Evolutionary conservation across 1,140 invertebrate species (phyloP), one percentile per base, ranked within the genome.

Genomic region (Psix sp.): DNA sequence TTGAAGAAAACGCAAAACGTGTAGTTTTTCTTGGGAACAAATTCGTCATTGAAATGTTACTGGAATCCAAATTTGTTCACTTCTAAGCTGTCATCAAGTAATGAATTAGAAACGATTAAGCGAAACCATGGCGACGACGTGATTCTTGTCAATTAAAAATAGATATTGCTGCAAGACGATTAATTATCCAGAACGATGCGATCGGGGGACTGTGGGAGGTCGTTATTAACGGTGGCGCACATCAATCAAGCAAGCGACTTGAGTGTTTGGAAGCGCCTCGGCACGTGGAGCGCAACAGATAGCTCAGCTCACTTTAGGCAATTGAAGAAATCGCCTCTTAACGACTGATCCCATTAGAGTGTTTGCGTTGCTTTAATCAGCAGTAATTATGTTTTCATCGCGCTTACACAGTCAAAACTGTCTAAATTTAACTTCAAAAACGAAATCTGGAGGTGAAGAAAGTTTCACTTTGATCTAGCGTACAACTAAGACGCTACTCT

Each of bases 321-420:
- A 68, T 76, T 68, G 63, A 73, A 35, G 59, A 75, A 73, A 70
- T 66, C 43, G 36, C 38, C 49, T 60, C 48, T 60, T 38, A 20
- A 62, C 57, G 43, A 46, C 29, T 42, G 49, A 63, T 62, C 46
- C 52, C 46, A 52, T 59, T 52, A 59, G 46, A n/a, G 20, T 67
- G 56, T 62, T 60, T 48, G 43, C 15, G 39, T 62, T 60, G 15
- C 42, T 70, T 54, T 54, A 62, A 62, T 62, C 56, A 26, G 7
- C 15, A 11, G 5, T 62, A 52, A 68, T 68, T 56, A 9, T 49
- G 26, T 70, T 70, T 70, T 54, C 35, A 62, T 48, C 5, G 9
- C 0, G 17, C 36, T 66, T 40, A 56, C 35, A 66, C 45, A 42
- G 49, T 18, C 42, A 48, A 15, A 29, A 18, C 13, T 5, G 17